These are phyloP conservation scores for Drosophila sordidapex DNA, from an alignment of 2,888 invertebrate genomes.

Conservation along the genomic window DNA sequence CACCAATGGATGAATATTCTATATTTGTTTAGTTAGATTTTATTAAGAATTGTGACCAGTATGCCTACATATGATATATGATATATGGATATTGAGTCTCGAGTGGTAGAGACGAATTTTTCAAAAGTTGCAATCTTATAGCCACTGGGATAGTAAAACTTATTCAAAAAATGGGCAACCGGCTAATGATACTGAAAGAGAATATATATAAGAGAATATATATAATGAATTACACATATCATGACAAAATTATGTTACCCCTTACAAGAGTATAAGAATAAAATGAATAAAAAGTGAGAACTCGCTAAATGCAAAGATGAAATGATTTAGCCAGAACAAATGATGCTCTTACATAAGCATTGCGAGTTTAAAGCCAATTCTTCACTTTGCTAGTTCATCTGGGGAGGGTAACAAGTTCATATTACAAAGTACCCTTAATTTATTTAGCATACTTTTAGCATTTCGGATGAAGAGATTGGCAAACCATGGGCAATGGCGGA, in stretches of 20 bases:
- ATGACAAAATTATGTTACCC: not conserved
- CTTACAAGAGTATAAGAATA: not conserved
- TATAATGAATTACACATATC: not conserved
- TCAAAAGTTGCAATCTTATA: not conserved
- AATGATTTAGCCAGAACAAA: slow-evolving; percentile 35
- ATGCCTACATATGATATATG: too few species aligned
- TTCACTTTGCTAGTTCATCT: not conserved
- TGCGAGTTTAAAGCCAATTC: not conserved
- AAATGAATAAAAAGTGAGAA: slow-evolving; percentile 12
- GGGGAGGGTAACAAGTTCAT: not conserved
- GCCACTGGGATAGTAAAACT: not conserved
- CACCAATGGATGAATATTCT: not conserved
- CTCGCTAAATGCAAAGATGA: slow-evolving; percentile 34
- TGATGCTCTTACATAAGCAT: slow-evolving; percentile 16
- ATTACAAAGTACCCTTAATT: not conserved
- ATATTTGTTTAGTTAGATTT: not conserved
- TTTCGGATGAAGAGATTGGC: not conserved
- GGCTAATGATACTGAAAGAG: not conserved
- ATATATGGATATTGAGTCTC: not conserved
- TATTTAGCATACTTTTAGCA: not conserved
- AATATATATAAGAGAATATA: too few species aligned
- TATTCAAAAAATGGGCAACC: not conserved
- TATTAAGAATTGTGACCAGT: not conserved
- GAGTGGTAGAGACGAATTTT: not conserved
- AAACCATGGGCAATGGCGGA: not conserved